phyloP scores from a whole-genome alignment of 2,888 invertebrate species.

The Macropis europaea region DNA sequence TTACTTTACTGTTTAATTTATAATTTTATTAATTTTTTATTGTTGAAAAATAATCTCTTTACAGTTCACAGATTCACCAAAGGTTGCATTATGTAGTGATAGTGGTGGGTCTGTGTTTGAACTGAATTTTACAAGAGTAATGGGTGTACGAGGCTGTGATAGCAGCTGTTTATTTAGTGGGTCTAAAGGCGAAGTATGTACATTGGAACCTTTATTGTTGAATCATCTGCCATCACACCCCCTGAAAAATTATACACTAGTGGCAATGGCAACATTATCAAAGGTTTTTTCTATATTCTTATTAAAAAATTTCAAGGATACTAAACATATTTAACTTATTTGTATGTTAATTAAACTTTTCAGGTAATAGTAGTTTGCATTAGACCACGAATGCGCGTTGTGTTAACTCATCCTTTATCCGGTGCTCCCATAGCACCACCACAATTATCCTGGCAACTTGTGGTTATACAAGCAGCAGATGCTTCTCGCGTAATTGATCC shows the following conservation, averaged over 20 bases:
- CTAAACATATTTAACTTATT: conserved; percentile 56
- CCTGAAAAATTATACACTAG: conserved; percentile 87
- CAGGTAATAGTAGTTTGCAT: conserved; percentile 90
- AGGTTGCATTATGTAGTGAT: conserved; percentile 91
- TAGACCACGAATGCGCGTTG: conserved; percentile 88
- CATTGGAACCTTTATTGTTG: conserved; percentile 86
- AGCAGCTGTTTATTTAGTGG: conserved; percentile 98
- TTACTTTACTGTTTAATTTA: not conserved
- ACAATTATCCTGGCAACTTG: conserved; percentile 95
- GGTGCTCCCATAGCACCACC: conserved; percentile 90
- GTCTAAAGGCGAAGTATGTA: conserved; percentile 95
- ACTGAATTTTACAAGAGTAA: conserved; percentile 91
- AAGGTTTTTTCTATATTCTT: conserved; percentile 84
- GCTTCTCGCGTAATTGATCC: conserved; percentile 88
- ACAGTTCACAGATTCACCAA: conserved; percentile 87
- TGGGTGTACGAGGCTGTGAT: conserved; percentile 93
- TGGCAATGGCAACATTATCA: conserved; percentile 96
- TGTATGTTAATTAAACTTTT: conserved; percentile 64
- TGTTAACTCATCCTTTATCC: conserved; percentile 88
- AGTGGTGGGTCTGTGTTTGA: conserved; percentile 98
- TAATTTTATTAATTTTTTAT: not conserved
- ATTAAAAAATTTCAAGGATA: not conserved
- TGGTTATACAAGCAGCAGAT: conserved; percentile 88
- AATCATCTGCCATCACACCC: conserved; percentile 84
- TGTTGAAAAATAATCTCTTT: not conserved